Percentiles rank a stretch among this genome's conserved stretches.
These are phyloP conservation scores for Scolanthus callimorphus DNA, from an alignment of 92 coral and sea anemone species.

Conservation along the genomic window DNA sequence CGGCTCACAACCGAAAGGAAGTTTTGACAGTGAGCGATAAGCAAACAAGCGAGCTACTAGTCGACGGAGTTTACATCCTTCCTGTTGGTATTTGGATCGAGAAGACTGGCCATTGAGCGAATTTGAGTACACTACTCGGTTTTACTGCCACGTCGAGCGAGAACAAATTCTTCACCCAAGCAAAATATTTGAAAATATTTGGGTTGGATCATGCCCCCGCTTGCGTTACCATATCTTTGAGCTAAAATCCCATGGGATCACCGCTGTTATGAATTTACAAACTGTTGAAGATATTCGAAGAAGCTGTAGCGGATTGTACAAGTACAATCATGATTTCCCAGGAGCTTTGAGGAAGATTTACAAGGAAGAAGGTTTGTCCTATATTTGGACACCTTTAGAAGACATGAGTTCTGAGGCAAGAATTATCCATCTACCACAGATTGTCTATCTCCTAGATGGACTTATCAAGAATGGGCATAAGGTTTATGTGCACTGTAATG, in stretches of 20 bases:
- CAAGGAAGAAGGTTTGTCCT: conserved; percentile 31
- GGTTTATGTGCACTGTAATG: conserved; percentile 29
- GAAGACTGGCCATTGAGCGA: conserved; percentile 24
- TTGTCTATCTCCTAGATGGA: conserved; percentile 23
- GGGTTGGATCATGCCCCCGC: conserved; percentile 30
- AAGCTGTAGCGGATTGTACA: conserved; percentile 20
- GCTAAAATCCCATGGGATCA: conserved; percentile 13
- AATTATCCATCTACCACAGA: conserved; percentile 19
- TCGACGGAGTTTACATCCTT: conserved; percentile 19
- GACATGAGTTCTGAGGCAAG: conserved; percentile 17
- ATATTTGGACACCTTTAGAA: conserved; percentile 17
- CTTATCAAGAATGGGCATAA: conserved; percentile 21
- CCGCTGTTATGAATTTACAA: conserved; percentile 31
- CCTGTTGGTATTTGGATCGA: conserved; percentile 42
- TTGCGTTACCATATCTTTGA: conserved; percentile 14
- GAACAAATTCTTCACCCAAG: conserved; percentile 13
- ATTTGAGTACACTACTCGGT: conserved; percentile 16
- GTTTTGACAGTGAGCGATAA: conserved; percentile 11
- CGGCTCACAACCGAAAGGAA: conserved; percentile 23
- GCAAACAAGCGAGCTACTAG: conserved; percentile 16
- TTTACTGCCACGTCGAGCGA: conserved; percentile 13
- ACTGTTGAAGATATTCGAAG: conserved; percentile 11
- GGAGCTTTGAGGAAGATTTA: conserved; percentile 15
- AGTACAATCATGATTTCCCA: conserved; percentile 8
- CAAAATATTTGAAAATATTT: conserved; percentile 20